These are phyloP conservation scores for Pterophyllum scalare DNA, from an alignment of 2,113 vertebrate species.

Conservation along the genomic window DNA sequence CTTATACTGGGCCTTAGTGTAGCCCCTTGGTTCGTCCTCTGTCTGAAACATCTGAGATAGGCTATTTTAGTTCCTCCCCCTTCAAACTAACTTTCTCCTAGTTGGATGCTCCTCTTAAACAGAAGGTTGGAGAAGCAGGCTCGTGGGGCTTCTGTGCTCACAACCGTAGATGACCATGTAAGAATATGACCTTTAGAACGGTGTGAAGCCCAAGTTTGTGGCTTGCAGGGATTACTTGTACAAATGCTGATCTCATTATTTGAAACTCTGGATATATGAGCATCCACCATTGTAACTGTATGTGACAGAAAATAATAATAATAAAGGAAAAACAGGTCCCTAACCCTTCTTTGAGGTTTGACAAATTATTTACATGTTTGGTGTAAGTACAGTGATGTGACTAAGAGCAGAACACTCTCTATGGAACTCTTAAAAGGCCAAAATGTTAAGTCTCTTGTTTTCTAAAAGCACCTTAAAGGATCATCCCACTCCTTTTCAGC, in stretches of 20 bases:
- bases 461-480: neutral
- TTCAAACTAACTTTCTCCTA: fast-evolving
- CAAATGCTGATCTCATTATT: neutral
- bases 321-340: too few relatives aligned
- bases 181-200: neutral
- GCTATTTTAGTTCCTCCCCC: neutral
- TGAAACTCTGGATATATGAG: neutral
- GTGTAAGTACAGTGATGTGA: too few relatives aligned
- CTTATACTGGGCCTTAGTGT: neutral
- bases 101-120: neutral
- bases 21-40: neutral
- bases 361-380: too few relatives aligned
- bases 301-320: too few relatives aligned
- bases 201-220: neutral
- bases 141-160: neutral
- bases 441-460: neutral
- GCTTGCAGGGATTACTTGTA: neutral
- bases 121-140: neutral
- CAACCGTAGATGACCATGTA: neutral
- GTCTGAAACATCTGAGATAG: neutral
- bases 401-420: too few relatives aligned
- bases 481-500: neutral
- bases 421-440: neutral
- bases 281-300: too few relatives aligned
- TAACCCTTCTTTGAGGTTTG: too few relatives aligned